These are phyloP conservation scores for Galeopterus variegatus DNA, from an alignment of 2,113 vertebrate genomes.

Conservation along the genomic window DNA sequence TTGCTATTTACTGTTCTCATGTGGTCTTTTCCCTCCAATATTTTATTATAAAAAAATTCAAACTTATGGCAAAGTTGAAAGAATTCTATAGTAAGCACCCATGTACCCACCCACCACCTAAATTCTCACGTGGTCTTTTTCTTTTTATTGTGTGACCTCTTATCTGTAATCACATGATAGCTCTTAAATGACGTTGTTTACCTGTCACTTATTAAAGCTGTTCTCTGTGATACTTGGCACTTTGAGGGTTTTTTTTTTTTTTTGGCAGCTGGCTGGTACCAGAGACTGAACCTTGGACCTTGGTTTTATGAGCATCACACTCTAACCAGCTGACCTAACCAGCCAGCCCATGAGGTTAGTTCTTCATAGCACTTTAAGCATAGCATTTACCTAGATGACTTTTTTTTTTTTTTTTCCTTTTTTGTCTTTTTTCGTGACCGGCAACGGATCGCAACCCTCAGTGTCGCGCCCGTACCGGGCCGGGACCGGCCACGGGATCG, in stretches of 20 bases:
- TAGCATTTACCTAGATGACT: neutral
- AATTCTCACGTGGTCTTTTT: neutral
- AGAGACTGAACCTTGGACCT: too few species aligned
- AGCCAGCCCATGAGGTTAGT: neutral
- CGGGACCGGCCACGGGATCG: too few species aligned
- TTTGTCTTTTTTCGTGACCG: too few species aligned
- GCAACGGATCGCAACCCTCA: too few species aligned
- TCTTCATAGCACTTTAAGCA: slow-evolving; percentile 32
- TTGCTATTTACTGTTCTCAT: neutral
- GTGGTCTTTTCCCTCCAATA: neutral
- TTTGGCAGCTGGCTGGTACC: too few species aligned
- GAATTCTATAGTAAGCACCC: neutral
- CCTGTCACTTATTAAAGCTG: neutral
- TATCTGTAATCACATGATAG: neutral
- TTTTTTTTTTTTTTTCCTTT: too few species aligned
- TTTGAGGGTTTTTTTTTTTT: neutral
- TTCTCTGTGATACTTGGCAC: neutral
- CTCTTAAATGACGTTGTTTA: neutral
- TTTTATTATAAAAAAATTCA: slow-evolving; percentile 37
- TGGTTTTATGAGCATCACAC: too few species aligned
- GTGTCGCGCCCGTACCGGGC: too few species aligned
- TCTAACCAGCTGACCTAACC: too few species aligned
- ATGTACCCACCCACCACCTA: neutral
- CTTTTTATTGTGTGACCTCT: slow-evolving; percentile 11
- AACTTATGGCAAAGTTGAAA: slow-evolving; percentile 7